Percentiles rank a stretch among this genome's conserved stretches.
These are phyloP conservation scores for Pararge aegeria DNA, from an alignment of 1,140 invertebrate species.

Conservation along the genomic window DNA sequence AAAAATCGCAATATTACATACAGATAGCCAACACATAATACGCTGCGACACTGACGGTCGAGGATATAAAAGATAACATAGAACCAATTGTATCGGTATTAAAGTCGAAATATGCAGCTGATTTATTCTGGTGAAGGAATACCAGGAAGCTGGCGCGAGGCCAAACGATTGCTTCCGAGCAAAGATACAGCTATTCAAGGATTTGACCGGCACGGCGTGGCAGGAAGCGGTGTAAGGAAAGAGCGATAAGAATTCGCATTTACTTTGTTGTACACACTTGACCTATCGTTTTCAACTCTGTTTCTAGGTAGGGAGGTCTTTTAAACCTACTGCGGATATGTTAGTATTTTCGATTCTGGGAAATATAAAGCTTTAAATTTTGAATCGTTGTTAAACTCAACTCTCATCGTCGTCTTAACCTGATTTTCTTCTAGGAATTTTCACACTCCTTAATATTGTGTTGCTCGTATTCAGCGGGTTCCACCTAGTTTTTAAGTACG, in stretches of 20 bases:
- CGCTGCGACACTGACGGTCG: neutral
- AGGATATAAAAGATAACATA: conserved; percentile 12
- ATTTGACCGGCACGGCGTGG: neutral
- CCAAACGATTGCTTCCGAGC: conserved; percentile 22
- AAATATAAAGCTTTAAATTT: no score
- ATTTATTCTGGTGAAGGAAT: conserved; percentile 19
- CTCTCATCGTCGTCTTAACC: no score
- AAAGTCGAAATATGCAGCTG: conserved; percentile 19
- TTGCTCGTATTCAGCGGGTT: no score
- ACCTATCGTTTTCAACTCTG: no score
- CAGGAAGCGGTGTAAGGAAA: neutral
- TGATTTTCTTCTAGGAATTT: no score
- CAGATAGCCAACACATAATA: neutral
- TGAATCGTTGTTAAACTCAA: no score
- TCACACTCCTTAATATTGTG: no score
- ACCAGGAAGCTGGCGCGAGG: conserved; percentile 14
- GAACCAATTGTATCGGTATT: conserved; percentile 23
- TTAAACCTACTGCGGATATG: no score
- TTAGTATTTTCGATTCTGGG: no score
- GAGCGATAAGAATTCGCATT: neutral
- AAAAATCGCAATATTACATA: neutral
- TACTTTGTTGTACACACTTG: no score
- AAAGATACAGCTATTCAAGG: conserved; percentile 20
- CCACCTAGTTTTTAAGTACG: no score
- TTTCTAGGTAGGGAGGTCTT: no score